Evolutionary conservation across 1,140 invertebrate species (phyloP).

Genomic region (Polyergus mexicanus): DNA sequence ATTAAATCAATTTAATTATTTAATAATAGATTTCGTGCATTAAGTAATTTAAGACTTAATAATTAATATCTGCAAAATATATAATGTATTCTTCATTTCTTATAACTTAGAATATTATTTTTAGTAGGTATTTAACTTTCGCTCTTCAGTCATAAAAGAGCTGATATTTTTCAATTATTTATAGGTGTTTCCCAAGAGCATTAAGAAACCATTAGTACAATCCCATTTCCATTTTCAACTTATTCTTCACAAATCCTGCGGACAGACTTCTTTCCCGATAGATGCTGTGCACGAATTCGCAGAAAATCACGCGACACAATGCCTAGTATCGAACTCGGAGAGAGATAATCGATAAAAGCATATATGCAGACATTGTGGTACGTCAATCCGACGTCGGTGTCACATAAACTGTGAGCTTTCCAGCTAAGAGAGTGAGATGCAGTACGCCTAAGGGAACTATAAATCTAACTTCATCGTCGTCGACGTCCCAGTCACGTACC

Average conservation of each 20-base stretch:
- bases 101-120: not conserved
- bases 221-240: not conserved
- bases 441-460: slow-evolving; percentile 50
- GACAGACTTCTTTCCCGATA: not conserved
- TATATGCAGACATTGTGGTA: not conserved
- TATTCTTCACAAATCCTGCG: not conserved
- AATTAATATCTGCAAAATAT: not conserved
- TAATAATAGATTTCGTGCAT: not conserved
- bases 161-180: not conserved
- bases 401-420: slow-evolving; percentile 54
- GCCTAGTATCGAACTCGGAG: not conserved
- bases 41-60: not conserved
- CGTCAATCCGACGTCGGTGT: slow-evolving; percentile 50
- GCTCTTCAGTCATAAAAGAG: not conserved
- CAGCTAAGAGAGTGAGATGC: not conserved
- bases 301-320: slow-evolving; percentile 33
- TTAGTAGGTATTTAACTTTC: not conserved
- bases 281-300: not conserved
- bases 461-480: slow-evolving; percentile 56
- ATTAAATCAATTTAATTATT: not conserved
- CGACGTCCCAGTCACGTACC: slow-evolving; percentile 56
- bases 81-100: not conserved
- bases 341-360: slow-evolving; percentile 35
- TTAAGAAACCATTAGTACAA: not conserved
- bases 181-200: not conserved